These are phyloP conservation scores for Diachasmimorpha longicaudata DNA, from an alignment of 1,140 invertebrate species.

Conservation along the genomic window DNA sequence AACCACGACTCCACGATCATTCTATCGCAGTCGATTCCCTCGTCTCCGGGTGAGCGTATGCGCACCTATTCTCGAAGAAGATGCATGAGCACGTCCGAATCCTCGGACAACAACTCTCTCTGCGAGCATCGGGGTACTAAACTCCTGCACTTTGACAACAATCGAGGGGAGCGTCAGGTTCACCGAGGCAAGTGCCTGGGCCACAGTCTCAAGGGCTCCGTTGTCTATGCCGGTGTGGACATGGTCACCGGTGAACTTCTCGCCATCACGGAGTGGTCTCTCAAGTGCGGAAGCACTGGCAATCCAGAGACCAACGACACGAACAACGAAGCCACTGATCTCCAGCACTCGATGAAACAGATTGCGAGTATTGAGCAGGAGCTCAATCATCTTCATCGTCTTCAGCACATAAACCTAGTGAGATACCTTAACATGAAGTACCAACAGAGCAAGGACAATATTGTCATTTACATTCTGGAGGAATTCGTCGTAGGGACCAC, in stretches of 20 bases:
- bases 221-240: slow-evolving; percentile 75
- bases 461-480: slow-evolving; percentile 68
- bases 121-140: slow-evolving; percentile 65
- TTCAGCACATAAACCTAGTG: slow-evolving; percentile 75
- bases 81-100: slow-evolving; percentile 54
- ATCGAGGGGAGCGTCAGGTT: slow-evolving; percentile 62
- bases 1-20: slow-evolving; percentile 34
- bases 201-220: slow-evolving; percentile 70
- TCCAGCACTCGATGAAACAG: slow-evolving; percentile 64
- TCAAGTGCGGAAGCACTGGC: slow-evolving; percentile 54
- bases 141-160: slow-evolving; percentile 64
- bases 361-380: slow-evolving; percentile 75
- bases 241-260: slow-evolving; percentile 71
- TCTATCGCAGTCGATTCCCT: slow-evolving; percentile 48
- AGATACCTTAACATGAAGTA: slow-evolving; percentile 76
- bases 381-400: slow-evolving; percentile 69
- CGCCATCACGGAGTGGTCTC: slow-evolving; percentile 74
- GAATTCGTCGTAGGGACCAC: slow-evolving; percentile 70
- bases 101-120: slow-evolving; percentile 49
- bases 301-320: slow-evolving; percentile 23
- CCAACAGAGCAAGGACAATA: slow-evolving; percentile 64
- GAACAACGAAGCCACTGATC: slow-evolving; percentile 47
- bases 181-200: slow-evolving; percentile 67
- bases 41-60: slow-evolving; percentile 49
- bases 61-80: slow-evolving; percentile 45